phyloP scores from a whole-genome alignment of 1,140 invertebrate genomes.

The Coenobita brevimanus region DNA sequence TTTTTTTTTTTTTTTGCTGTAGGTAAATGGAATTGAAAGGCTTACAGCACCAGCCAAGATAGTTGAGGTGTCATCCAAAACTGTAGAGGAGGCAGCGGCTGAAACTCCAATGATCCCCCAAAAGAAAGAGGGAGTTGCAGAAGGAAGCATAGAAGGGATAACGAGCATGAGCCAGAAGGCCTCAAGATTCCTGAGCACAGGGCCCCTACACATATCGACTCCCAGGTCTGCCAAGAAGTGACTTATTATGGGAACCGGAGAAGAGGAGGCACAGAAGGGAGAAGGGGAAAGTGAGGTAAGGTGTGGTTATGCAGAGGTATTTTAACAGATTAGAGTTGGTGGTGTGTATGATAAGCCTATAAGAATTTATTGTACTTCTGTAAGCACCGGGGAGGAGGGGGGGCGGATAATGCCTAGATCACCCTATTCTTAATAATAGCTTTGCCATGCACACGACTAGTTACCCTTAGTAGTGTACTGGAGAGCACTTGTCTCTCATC shows the following conservation, averaged over 20 bases:
- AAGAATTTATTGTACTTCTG: no score
- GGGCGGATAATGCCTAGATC: no score
- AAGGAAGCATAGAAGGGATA: conserved; percentile 28
- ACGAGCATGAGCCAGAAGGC: not conserved
- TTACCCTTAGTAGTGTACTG: no score
- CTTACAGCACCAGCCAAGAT: not conserved
- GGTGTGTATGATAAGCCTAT: no score
- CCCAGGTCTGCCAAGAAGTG: conserved; percentile 43
- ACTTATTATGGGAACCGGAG: conserved; percentile 32
- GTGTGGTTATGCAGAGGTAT: no score
- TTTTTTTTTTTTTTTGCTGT: no score
- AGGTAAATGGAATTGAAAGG: not conserved
- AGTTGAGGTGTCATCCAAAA: no score
- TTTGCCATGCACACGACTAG: no score
- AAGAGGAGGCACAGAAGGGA: not conserved
- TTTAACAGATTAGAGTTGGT: no score
- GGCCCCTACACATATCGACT: not conserved
- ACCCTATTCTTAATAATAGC: no score
- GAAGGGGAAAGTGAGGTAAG: not conserved
- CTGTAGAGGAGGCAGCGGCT: not conserved
- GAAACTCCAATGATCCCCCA: not conserved
- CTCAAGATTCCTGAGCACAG: conserved; percentile 2
- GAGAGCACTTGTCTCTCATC: no score
- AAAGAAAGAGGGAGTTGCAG: conserved; percentile 33
- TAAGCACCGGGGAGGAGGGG: no score